These are phyloP conservation scores for Phacellophora camtschatica DNA, from an alignment of 30 jellyfish, hydroid and myxozoan species.

Conservation along the genomic window DNA sequence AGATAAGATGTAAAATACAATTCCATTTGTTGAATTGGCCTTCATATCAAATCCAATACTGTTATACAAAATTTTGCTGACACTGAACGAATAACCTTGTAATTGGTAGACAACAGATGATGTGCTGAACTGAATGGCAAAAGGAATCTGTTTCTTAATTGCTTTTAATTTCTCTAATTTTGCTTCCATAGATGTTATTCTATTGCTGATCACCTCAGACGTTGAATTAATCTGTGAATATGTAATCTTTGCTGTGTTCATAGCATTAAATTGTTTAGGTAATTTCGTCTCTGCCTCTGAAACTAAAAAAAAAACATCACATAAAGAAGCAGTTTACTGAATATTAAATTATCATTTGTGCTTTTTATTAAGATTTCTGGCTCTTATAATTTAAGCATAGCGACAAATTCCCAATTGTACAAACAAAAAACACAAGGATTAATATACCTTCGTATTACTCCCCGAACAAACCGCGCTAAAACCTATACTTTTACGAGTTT, in stretches of 20 bases:
- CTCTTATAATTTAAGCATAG: no score
- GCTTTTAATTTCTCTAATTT: slow-evolving; percentile 55
- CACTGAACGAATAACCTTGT: slow-evolving; percentile 43
- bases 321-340: background rate
- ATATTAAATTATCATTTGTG: no score
- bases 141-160: slow-evolving; percentile 68
- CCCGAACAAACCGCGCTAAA: no score
- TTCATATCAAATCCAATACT: slow-evolving; percentile 74
- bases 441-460: no score
- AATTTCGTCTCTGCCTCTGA: slow-evolving; percentile 65
- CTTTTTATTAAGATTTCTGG: no score
- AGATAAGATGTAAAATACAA: slow-evolving; percentile 64
- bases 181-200: slow-evolving; percentile 40
- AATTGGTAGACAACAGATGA: slow-evolving; percentile 47
- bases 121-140: slow-evolving; percentile 60
- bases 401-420: no score
- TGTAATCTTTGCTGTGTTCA: slow-evolving; percentile 28
- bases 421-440: no score
- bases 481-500: no score
- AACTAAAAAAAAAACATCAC: slow-evolving; percentile 34
- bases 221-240: slow-evolving; percentile 44
- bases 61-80: slow-evolving; percentile 31
- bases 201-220: background rate
- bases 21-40: slow-evolving; percentile 65
- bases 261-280: slow-evolving; percentile 42